Evolutionary conservation across 2,797 vertebrate genomes (phyloP).

Genomic region (Muraenolepis orangiensis): DNA sequence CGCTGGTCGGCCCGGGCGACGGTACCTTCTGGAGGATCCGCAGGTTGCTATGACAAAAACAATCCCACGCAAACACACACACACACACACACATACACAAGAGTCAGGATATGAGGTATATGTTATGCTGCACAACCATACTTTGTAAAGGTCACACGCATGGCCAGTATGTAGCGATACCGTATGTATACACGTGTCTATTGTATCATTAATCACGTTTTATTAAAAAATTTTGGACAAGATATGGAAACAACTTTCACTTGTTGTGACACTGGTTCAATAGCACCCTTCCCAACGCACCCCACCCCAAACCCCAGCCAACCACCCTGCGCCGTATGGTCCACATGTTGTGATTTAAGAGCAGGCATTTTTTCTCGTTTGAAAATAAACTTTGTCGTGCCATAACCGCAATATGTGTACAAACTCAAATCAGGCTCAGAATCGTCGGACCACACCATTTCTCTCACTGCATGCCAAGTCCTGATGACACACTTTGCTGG

Average conservation of each 20-base stretch:
- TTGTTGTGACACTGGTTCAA: constrained; percentile 1
- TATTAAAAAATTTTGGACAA: background rate
- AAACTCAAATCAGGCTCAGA: constrained; percentile 51
- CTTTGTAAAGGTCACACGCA: background rate
- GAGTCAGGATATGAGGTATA: background rate
- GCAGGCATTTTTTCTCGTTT: constrained; percentile 42
- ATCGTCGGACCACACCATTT: constrained; percentile 51
- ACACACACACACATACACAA: background rate
- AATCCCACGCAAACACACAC: constrained; percentile 9
- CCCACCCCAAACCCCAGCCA: too few relatives aligned
- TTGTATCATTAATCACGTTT: background rate
- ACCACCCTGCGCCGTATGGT: constrained; percentile 8
- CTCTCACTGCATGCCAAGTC: constrained; percentile 48
- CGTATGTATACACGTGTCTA: background rate
- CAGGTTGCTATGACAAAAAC: constrained; percentile 80
- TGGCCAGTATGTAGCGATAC: background rate
- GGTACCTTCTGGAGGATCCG: constrained; percentile 88
- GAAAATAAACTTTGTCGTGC: constrained; percentile 57
- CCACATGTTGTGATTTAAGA: constrained; percentile 51
- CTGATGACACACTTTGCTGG: constrained; percentile 36
- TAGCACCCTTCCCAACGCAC: background rate
- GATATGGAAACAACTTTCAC: constrained; percentile 8
- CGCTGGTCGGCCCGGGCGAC: constrained; percentile 63
- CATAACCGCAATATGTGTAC: constrained; percentile 44
- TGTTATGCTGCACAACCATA: too few relatives aligned